Evolutionary conservation across 2,888 invertebrate genomes (phyloP).

Genomic region (Cryptocheilus praepositus): DNA sequence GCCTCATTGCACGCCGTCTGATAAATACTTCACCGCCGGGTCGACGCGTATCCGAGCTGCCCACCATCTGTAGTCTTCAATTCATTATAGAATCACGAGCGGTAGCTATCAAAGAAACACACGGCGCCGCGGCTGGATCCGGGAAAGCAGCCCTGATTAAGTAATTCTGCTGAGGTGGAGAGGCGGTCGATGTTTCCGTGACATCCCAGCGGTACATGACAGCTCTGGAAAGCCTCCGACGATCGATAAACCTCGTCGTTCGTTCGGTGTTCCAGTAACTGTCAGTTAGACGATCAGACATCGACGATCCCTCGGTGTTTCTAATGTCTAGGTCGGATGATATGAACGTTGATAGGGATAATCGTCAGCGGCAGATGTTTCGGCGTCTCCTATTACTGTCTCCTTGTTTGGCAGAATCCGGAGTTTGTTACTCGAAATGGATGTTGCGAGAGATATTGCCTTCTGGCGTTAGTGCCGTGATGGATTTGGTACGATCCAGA

Average conservation of each 20-base stretch:
- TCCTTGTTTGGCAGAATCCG: too few relatives aligned
- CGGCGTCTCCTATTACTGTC: too few relatives aligned
- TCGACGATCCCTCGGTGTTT: not conserved
- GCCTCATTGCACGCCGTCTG: too few relatives aligned
- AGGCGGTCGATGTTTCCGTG: constrained; percentile 12
- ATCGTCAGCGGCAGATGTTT: not conserved
- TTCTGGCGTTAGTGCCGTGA: not conserved
- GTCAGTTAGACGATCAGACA: constrained; percentile 10
- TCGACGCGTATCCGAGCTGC: too few relatives aligned
- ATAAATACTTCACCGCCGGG: too few relatives aligned
- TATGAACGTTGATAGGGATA: too few relatives aligned
- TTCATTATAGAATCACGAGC: too few relatives aligned
- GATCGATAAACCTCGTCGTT: constrained; percentile 14
- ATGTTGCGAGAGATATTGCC: not conserved
- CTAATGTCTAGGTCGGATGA: not conserved
- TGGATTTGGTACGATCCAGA: not conserved
- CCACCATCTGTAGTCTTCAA: too few relatives aligned
- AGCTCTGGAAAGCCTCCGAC: not conserved
- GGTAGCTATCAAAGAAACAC: too few relatives aligned
- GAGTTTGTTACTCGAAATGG: too few relatives aligned
- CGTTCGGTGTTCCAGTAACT: not conserved
- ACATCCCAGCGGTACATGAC: not conserved
- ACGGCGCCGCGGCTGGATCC: not conserved
- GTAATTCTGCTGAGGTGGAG: constrained; percentile 17
- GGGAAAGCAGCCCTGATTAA: constrained; percentile 18